Evolutionary conservation across 2,888 invertebrate genomes (phyloP), one percentile per base, ranked within the genome.

Genomic region (Thereva nobilitata): DNA sequence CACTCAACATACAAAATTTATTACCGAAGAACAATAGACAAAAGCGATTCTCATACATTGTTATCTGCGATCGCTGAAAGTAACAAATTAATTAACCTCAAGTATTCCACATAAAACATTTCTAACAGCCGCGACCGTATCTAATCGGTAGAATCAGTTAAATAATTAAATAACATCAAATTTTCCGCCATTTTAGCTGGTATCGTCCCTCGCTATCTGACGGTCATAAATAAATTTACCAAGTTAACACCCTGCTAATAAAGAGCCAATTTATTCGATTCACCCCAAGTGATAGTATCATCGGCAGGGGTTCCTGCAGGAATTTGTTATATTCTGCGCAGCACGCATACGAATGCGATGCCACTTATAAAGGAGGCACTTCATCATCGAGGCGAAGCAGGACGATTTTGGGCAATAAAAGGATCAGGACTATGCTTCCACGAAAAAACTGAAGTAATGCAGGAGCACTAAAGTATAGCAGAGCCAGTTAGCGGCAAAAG

Each of bases 161-260:
- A 55, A 64, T 47, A 64, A 64, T 55, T 64, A 41, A 55, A 49
- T 64, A 64, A 40, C 54, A 55, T 55, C 64, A 68, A 66, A 66
- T 66, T 66, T 59, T 66, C 66, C 61, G 64, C 67, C 68, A 68
- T 67, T 64, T 68, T 68, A 66, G 52, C 64, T 64, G 59, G 50
- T 66, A 64, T 68, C 68, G 49, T 42, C 67, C 66, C 66, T 40
- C 52, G 50, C 7, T n/a, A 64, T 64, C 53, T 57, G 37, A 5
- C 40, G 37, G 55, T 56, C 54, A 67, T 67, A 69, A 69, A 69
- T 67, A 69, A 69, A 69, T 69, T 67, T 69, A 69, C 67, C 69
- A 57, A 69, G 67, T 69, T 69, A 69, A 69, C 69, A 69, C 69
- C 66, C 67, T 66, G 61, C 69, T 69, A 69, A 69, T 69, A 69